These are phyloP conservation scores for Hycleus phaleratus DNA, from an alignment of 1,140 invertebrate species.

Conservation along the genomic window DNA sequence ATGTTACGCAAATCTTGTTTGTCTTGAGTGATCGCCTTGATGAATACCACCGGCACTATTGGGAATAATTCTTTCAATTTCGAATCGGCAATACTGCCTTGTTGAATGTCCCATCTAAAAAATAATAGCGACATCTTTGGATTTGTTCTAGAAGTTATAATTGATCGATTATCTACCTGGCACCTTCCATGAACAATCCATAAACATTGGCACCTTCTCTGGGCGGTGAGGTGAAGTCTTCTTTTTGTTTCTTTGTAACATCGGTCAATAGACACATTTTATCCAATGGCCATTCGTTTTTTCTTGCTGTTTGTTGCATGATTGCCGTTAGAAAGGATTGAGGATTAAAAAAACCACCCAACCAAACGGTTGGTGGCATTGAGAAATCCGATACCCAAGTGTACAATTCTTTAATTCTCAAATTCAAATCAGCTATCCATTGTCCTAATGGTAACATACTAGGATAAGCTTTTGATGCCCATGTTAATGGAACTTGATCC, in stretches of 20 bases:
- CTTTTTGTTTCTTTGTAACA: slow-evolving; percentile 84
- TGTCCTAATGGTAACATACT: slow-evolving; percentile 74
- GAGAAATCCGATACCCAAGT: slow-evolving; percentile 72
- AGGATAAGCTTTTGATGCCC: slow-evolving; percentile 82
- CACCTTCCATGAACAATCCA: slow-evolving; percentile 89
- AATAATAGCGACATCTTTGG: not conserved
- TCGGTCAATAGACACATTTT: slow-evolving; percentile 93
- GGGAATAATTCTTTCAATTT: slow-evolving; percentile 84
- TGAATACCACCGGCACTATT: slow-evolving; percentile 84
- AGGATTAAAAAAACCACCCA: slow-evolving; percentile 93
- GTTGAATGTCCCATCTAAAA: slow-evolving; percentile 64
- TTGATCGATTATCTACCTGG: slow-evolving; percentile 43
- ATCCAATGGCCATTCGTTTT: slow-evolving; percentile 92
- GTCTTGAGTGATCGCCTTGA: slow-evolving; percentile 80
- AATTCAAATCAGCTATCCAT: slow-evolving; percentile 83
- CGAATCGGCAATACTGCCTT: slow-evolving; percentile 73
- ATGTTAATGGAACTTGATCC: slow-evolving; percentile 76
- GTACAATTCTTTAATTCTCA: slow-evolving; percentile 69
- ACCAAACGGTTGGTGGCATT: slow-evolving; percentile 81
- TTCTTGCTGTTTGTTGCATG: slow-evolving; percentile 92
- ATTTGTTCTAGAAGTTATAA: too few relatives aligned
- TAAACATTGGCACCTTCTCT: slow-evolving; percentile 87
- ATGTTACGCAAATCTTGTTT: slow-evolving; percentile 80
- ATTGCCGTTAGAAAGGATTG: slow-evolving; percentile 95
- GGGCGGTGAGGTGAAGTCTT: slow-evolving; percentile 71